Base-by-base conservation (phyloP, 2,888 invertebrate genomes). In the Mythimna loreyi region DNA sequence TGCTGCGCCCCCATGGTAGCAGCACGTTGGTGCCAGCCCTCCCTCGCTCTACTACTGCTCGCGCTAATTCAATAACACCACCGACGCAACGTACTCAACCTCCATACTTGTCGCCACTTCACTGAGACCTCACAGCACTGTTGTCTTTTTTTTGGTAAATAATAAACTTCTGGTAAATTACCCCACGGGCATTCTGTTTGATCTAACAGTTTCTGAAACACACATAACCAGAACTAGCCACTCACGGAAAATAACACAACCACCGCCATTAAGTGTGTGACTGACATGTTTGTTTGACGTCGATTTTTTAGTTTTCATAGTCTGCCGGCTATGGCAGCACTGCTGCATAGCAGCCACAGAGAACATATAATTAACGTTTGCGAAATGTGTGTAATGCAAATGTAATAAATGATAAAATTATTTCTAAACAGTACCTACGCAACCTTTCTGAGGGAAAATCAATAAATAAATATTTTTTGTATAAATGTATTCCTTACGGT, bases 1-100 rank as follows among this genome's bases (percentile, higher is more conserved):
- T 98, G 98, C 97, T 98, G 98, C 92, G 98, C 98, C 94, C 98
- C 98, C 98, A 98, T 98, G 93, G 92, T 96, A 80, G 72, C 70
- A 71, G 68, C 70, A 79, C 75, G 78, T 80, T 81, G 82, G 78
- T 73, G 67, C 70, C 73, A 82, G 66, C 81, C 78, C 81, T 81
- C 84, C 82, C 82, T 83, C 77, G 83, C 78, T 72, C 81, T 66
- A 82, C 82, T 75, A 73, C 83, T 73, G 80, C 81, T 81, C 83
- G 82, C 87, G 87, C 89, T 92, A 92, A 91, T 92, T 91, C 88
- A 91, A 92, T 92, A 92, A 90, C 86, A 89, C 85, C 85, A 84
- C 70, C 85, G 87, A 89, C 85, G 85, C 86, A 82, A 89, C 82
- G 87, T 85, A 84, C 84, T 85, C 88, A 80, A 85, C 85, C 89